Evolutionary conservation across 2,797 vertebrate genomes (phyloP).

Genomic region (Rhodeus uyekii): DNA sequence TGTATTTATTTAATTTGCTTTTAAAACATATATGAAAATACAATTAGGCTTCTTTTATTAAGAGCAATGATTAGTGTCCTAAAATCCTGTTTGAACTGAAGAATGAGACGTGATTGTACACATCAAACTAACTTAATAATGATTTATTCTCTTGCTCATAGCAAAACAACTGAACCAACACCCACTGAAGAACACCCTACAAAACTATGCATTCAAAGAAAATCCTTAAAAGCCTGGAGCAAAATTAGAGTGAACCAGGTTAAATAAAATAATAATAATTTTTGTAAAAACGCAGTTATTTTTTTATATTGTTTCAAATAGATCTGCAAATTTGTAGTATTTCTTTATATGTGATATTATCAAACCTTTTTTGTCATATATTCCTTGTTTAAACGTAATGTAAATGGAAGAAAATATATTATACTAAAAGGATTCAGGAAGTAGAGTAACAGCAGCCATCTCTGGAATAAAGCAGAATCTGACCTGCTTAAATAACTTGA

Average conservation of each 20-base stretch:
- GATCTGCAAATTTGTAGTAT: not conserved
- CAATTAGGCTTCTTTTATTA: not conserved
- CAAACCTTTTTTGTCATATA: not conserved
- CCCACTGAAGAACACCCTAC: conserved; percentile 54
- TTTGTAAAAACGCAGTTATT: not conserved
- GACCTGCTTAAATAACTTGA: not conserved
- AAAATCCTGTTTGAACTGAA: not conserved
- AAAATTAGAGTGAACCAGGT: not conserved
- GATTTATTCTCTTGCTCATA: conserved; percentile 22
- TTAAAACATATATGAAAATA: not conserved
- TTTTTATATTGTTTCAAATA: not conserved
- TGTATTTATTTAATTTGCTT: too few species aligned
- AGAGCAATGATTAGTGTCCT: not conserved
- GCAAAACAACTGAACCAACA: conserved; percentile 48
- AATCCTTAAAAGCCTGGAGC: conserved; percentile 44
- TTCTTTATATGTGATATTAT: not conserved
- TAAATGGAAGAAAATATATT: not conserved
- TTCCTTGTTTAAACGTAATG: not conserved
- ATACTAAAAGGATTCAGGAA: not conserved
- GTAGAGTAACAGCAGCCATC: not conserved
- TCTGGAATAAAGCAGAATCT: not conserved
- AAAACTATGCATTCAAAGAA: conserved; percentile 53
- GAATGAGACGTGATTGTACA: not conserved
- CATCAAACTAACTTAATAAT: conserved; percentile 27
- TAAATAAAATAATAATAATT: too few species aligned